Conservation (phyloP, 2,113 vertebrate genomes). For the Tiliqua scincoides region DNA sequence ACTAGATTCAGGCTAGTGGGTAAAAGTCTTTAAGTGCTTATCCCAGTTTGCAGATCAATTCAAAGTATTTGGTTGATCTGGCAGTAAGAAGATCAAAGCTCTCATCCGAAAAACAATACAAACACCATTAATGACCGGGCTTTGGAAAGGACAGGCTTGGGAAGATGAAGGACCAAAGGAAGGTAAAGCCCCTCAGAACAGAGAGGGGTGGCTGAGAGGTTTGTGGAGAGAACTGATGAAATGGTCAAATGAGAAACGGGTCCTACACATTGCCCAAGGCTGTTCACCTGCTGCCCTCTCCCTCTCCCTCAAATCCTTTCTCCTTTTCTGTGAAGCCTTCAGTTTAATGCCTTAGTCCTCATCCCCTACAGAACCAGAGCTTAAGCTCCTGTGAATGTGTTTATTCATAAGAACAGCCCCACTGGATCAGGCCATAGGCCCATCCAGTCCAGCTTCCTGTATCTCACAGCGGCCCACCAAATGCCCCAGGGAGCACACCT, state of each 20-base stretch:
- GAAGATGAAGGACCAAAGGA: background rate
- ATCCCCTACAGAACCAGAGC: no score
- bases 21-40: background rate
- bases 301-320: background rate
- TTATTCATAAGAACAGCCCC: no score
- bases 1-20: background rate
- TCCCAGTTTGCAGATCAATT: rapidly evolving
- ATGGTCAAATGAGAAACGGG: background rate
- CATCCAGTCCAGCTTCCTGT: no score
- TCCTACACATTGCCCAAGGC: background rate
- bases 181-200: background rate
- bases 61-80: rapidly evolving
- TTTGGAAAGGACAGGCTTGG: background rate
- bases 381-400: no score
- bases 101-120: background rate
- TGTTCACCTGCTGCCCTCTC: background rate
- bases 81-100: background rate
- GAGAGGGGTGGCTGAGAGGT: background rate
- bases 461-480: no score
- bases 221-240: background rate
- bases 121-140: background rate
- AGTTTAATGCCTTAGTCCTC: background rate
- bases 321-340: background rate
- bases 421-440: no score
- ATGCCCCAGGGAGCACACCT: no score